phyloP scores from a whole-genome alignment of 2,888 invertebrate species.

The Aradus depressus region DNA sequence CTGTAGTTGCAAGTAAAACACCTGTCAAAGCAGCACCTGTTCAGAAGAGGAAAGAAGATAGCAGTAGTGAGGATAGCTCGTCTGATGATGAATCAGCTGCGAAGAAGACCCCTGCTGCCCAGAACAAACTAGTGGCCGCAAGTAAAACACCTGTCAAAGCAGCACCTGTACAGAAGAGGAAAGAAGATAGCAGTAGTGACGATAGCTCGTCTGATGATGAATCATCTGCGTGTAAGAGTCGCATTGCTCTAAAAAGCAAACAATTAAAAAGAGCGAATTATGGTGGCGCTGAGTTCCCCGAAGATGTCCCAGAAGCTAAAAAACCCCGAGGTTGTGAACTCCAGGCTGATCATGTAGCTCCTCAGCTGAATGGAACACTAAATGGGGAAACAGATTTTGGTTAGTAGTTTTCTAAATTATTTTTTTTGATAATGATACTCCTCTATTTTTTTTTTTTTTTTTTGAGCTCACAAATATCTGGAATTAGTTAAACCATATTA shows the following conservation, averaged over 20 bases:
- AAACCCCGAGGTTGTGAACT: too few species aligned
- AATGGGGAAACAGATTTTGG: too few species aligned
- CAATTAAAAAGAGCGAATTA: too few species aligned
- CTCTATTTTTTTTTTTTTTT: too few species aligned
- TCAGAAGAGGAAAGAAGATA: background rate
- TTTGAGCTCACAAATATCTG: too few species aligned
- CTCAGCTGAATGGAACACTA: too few species aligned
- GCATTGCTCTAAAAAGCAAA: too few species aligned
- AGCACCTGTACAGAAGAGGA: background rate
- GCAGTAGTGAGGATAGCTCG: slow-evolving; percentile 11
- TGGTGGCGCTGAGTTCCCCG: too few species aligned
- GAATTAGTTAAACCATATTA: too few species aligned
- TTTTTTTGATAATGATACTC: background rate
- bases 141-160: background rate
- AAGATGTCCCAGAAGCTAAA: too few species aligned
- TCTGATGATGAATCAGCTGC: slow-evolving; percentile 11
- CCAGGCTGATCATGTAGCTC: too few species aligned
- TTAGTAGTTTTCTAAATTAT: background rate
- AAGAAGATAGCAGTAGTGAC: slow-evolving; percentile 16
- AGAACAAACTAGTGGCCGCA: slow-evolving; percentile 5
- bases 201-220: slow-evolving; percentile 24
- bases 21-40: background rate
- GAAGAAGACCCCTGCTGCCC: background rate
- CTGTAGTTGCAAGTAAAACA: background rate
- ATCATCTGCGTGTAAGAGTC: slow-evolving; percentile 23